Percentiles rank a stretch among this genome's conserved stretches.
Conservation (phyloP, 2,888 invertebrate species). For the Cantharis lateralis region DNA sequence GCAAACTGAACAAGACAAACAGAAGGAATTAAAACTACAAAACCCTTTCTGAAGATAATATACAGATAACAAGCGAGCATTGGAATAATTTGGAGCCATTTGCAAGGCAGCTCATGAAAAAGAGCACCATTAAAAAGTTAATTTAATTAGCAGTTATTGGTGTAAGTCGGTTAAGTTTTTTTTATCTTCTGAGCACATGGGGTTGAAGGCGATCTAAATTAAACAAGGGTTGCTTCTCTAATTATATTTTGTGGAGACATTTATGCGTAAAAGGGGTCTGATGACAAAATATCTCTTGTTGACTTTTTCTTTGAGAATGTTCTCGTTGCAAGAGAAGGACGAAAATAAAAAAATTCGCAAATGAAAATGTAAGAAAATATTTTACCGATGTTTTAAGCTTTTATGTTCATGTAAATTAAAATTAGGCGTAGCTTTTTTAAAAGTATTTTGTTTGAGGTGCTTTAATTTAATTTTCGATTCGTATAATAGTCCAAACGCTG, state of each 20-base stretch:
- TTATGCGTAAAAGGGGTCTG: conserved; percentile 44
- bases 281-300: conserved; percentile 45
- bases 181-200: conserved; percentile 44
- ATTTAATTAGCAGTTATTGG: conserved; percentile 54
- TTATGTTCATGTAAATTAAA: conserved; percentile 31
- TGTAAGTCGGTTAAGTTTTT: conserved; percentile 48
- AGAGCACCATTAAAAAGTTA: conserved; percentile 51
- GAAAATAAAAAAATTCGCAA: neutral
- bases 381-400: conserved; percentile 5
- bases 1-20: conserved; percentile 42
- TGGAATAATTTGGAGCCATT: conserved; percentile 44
- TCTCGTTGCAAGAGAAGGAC: neutral
- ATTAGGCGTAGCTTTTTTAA: conserved; percentile 23
- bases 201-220: conserved; percentile 41
- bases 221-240: conserved; percentile 42
- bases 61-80: conserved; percentile 48
- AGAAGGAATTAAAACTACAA: conserved; percentile 46
- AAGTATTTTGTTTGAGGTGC: conserved; percentile 15
- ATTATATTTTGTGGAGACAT: conserved; percentile 46
- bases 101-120: conserved; percentile 43
- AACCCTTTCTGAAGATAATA: conserved; percentile 50
- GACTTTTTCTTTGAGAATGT: conserved; percentile 29
- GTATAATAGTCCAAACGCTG: neutral
- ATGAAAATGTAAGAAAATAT: neutral
- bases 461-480: conserved; percentile 6